These are phyloP conservation scores for Halichoerus grypus DNA, from an alignment of 2,113 vertebrate species.

Conservation along the genomic window DNA sequence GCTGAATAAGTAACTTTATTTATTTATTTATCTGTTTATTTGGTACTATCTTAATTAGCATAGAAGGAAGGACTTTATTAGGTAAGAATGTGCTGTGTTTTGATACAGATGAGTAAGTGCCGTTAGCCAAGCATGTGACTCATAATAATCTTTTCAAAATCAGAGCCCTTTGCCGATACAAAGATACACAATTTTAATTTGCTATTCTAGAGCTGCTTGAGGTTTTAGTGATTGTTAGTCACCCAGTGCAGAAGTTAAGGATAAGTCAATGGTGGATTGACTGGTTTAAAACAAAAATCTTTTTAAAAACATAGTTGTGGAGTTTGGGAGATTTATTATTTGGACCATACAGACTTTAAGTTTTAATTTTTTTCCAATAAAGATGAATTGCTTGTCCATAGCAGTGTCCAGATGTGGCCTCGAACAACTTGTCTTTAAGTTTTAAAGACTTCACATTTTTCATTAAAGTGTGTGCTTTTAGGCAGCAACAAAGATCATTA, in stretches of 20 bases:
- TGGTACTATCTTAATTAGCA: conserved; percentile 89
- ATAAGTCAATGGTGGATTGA: conserved; percentile 52
- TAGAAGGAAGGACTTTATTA: conserved; percentile 84
- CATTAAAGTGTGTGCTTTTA: not conserved
- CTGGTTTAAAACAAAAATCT: not conserved
- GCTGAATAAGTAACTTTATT: conserved; percentile 87
- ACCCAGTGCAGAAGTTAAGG: conserved; percentile 35
- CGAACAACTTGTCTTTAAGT: not conserved
- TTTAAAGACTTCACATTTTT: conserved; percentile 12
- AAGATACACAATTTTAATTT: conserved; percentile 75
- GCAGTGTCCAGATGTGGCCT: not conserved
- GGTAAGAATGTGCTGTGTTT: conserved; percentile 82
- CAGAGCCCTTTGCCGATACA: conserved; percentile 81
- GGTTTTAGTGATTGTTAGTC: not conserved
- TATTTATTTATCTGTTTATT: conserved; percentile 84
- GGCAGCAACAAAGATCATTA: not conserved
- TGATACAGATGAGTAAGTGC: conserved; percentile 83
- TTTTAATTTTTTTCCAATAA: conserved; percentile 62
- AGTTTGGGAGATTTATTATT: conserved; percentile 32
- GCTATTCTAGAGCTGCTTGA: not conserved
- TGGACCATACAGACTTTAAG: conserved; percentile 13
- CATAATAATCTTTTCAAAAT: conserved; percentile 59
- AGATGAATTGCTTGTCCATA: conserved; percentile 1
- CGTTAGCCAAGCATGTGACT: conserved; percentile 79
- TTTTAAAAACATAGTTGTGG: not conserved